Evolutionary conservation across 2,113 vertebrate species (phyloP), one percentile per base, ranked within the genome.

Genomic region (Hippocampus abdominalis): DNA sequence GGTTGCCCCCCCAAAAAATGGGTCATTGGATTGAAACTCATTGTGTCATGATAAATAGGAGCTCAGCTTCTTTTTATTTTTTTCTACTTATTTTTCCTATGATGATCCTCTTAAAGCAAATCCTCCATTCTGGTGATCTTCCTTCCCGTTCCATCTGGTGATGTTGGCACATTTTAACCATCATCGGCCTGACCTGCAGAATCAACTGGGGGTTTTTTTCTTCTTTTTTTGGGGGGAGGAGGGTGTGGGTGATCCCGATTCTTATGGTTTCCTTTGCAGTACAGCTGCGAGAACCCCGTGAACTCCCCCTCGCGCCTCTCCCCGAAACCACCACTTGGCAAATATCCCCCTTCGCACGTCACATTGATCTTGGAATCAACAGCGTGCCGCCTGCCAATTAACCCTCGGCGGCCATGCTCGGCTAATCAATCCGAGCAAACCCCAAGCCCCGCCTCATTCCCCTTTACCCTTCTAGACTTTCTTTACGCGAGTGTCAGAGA

Each of bases 91-190:
- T 69, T 76, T 77, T 72, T 63, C n/a, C n/a, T 70, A 69, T 73
- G 67, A 69, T 73, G 67, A 88, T 87, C 86, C 81, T 85, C 84
- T 86, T 81, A 69, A 63, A 25, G 60, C 63, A 86, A 86, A 86
- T 82, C 81, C 78, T 36, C 66, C 44, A 27, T 72, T 69, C 71
- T 79, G 70, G 25, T 84, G 86, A 89, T 89, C 88, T 82, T 82
- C 71, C 76, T 69, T 49, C 64, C 78, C 29, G 75, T 72, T 77
- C 82, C 78, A 81, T 77, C 85, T 86, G 82, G 59, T 73, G 12
- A 36, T 73, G 66, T 63, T 82, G 75, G 71, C 76, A 74, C 66
- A 66, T 69, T 53, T 75, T 73, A 49, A 49, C 64, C 56, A 59
- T 25, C 48, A 68, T 46, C 59, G 20, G 20, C 23, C 46, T 63